Conservation (phyloP, 2,888 invertebrate species). For the Dynastes hyllus region DNA sequence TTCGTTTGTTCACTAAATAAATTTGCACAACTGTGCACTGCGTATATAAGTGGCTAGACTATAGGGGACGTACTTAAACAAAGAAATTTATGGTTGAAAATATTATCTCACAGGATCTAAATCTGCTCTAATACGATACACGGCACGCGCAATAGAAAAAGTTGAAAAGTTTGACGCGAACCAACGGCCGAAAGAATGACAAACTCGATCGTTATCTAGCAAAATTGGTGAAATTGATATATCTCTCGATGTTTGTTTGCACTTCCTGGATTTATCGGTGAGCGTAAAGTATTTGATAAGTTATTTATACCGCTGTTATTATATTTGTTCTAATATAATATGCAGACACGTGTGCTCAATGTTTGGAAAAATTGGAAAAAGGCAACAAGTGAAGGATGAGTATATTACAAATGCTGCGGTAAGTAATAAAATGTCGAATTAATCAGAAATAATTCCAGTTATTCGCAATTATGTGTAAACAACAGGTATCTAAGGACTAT, state of each 20-base stretch:
- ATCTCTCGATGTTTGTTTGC: background rate
- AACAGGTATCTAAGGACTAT: constrained; percentile 1
- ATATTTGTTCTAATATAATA: background rate
- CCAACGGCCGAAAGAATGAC: background rate
- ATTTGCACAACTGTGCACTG: constrained; percentile 19
- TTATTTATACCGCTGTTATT: background rate
- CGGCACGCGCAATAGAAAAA: constrained; percentile 19
- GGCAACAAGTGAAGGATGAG: constrained; percentile 3
- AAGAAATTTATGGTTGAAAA: constrained; percentile 31
- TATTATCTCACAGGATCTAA: constrained; percentile 32
- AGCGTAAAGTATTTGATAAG: constrained; percentile 6
- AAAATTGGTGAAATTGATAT: constrained; percentile 18
- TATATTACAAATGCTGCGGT: background rate
- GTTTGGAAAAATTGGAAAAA: constrained; percentile 1
- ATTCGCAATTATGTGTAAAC: background rate
- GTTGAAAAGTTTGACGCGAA: background rate
- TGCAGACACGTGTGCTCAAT: constrained; percentile 24
- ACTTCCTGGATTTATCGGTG: constrained; percentile 26
- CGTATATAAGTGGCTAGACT: constrained; percentile 33
- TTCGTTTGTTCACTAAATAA: constrained; percentile 36
- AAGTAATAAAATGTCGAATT: background rate
- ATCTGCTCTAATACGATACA: constrained; percentile 9
- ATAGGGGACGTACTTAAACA: constrained; percentile 30
- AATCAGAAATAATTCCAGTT: constrained; percentile 10
- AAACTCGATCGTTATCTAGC: constrained; percentile 27